Evolutionary conservation across 2,797 vertebrate species (phyloP).

Genomic region (Acanthornis magna): DNA sequence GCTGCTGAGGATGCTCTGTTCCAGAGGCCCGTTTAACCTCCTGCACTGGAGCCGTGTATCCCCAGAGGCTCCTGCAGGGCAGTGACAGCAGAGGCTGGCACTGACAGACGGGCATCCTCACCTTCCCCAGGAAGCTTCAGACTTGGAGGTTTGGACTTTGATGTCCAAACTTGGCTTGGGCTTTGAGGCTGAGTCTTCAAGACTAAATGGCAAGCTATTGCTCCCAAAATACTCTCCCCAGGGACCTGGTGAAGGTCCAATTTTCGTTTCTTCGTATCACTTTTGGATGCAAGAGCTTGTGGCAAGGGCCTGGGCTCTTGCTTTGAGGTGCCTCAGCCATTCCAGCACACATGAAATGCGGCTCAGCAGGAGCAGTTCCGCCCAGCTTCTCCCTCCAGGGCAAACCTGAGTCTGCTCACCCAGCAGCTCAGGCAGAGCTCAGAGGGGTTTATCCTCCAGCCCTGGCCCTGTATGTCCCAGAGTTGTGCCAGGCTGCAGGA

Average conservation of each 20-base stretch:
- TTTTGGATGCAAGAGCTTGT: neutral
- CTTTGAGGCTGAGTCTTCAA: neutral
- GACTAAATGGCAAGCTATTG: neutral
- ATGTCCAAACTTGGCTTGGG: neutral
- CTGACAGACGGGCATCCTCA: neutral
- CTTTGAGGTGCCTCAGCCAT: neutral
- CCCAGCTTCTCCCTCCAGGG: neutral
- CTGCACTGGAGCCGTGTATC: neutral
- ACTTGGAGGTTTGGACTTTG: neutral
- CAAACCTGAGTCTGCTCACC: accelerated
- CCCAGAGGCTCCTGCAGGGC: neutral
- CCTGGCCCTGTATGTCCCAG: neutral
- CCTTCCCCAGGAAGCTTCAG: neutral
- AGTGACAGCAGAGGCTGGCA: neutral
- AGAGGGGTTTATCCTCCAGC: neutral
- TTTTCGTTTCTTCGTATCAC: neutral
- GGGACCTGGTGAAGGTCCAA: neutral
- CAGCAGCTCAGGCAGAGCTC: neutral
- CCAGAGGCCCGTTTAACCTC: neutral
- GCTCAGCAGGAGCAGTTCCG: neutral
- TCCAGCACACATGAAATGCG: neutral
- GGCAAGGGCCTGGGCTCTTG: neutral
- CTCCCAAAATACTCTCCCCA: too few species aligned
- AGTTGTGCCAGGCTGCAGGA: neutral
- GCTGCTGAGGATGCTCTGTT: neutral